Evolutionary conservation across 2,113 vertebrate species (phyloP), one percentile per base, ranked within the genome.

Genomic region (Trinectes maculatus): DNA sequence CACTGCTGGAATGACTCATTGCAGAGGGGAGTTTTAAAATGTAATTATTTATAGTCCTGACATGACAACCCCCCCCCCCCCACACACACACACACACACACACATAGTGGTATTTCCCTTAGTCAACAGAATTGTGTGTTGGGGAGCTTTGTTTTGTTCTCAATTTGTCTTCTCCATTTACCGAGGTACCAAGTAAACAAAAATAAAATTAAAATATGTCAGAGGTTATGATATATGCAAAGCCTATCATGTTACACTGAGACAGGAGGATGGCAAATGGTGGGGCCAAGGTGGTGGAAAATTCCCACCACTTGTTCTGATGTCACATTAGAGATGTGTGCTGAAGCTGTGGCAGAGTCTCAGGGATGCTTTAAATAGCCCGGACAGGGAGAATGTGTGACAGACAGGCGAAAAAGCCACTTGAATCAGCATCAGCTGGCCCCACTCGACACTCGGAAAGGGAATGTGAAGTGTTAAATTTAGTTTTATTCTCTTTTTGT

Each of bases 51-150:
- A 89, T 87, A 84, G 84, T 82, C 75, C 49, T 87, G 85, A 88
- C 87, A 86, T 85, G 85, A 85, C 85, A 86, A 81, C 83, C 80
- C 82, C 80, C 83, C 83, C 80, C 80, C 82, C n/a, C n/a, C n/a
- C n/a, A n/a, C n/a, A n/a, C n/a, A n/a, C n/a, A n/a, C n/a, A n/a
- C n/a, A n/a, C n/a, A n/a, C n/a, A n/a, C n/a, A n/a, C n/a, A n/a
- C n/a, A 85, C 83, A 86, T 85, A 71, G 82, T 87, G 89, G 85
- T 83, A 91, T 91, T 92, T 92, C 89, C 89, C 77, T 89, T 42
- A 71, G 85, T 89, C 89, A 91, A 89, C 89, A 89, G 39, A 79
- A 61, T 75, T 72, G 58, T 90, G 88, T 89, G n/a, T 91, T 90
- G 81, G 74, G 83, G 63, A 85, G 82, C 82, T 87, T 91, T 89